phyloP scores from a whole-genome alignment of 2,888 invertebrate genomes.

The Syrista parreyssii region DNA sequence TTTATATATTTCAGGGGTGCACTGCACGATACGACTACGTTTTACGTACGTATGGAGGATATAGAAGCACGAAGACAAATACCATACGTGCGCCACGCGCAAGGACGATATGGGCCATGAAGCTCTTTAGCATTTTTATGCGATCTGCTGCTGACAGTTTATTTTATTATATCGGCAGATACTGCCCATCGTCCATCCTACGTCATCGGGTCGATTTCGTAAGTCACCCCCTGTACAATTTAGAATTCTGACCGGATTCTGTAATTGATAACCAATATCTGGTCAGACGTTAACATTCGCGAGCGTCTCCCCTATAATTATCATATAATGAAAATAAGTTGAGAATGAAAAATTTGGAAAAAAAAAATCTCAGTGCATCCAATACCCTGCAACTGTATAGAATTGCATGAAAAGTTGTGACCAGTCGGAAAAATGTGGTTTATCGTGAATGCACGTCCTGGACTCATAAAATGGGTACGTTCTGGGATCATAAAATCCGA shows the following conservation, averaged over 20 bases:
- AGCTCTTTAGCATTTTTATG: constrained; percentile 66
- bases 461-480: not conserved
- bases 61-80: not conserved
- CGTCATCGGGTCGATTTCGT: constrained; percentile 26
- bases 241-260: not conserved
- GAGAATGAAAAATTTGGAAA: not conserved
- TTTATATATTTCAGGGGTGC: not conserved
- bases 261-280: not conserved
- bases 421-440: not conserved
- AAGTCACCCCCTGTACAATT: constrained; percentile 21
- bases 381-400: not conserved
- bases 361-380: not conserved
- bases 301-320: not conserved
- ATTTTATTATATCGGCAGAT: constrained; percentile 59
- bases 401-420: not conserved
- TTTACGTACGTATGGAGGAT: not conserved
- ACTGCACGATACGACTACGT: not conserved
- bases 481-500: constrained; percentile 28
- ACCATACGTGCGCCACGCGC: not conserved
- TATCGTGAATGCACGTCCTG: not conserved
- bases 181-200: constrained; percentile 53
- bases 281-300: not conserved
- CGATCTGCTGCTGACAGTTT: constrained; percentile 64
- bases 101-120: constrained; percentile 42
- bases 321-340: not conserved